A percentile compares a stretch with the other conserved stretches of the same genome.
These are phyloP conservation scores for Peromyscus nudipes DNA, from an alignment of 2,797 vertebrate genomes.

Conservation along the genomic window DNA sequence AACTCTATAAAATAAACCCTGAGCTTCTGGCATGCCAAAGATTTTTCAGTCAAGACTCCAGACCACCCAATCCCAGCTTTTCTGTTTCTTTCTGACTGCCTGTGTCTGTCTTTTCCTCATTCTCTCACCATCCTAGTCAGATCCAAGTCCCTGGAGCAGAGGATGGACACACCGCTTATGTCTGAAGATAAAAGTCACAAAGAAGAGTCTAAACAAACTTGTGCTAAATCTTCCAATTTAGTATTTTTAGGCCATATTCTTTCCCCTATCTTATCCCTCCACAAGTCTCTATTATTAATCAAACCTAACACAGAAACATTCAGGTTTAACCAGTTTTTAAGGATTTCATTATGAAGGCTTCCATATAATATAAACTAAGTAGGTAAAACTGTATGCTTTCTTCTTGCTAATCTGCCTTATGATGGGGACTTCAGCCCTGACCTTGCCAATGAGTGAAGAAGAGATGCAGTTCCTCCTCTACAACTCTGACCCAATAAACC, in stretches of 20 bases:
- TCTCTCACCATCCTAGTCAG: background rate
- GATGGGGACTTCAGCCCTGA: background rate
- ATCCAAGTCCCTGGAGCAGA: background rate
- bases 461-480: background rate
- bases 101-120: background rate
- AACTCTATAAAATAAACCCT: background rate
- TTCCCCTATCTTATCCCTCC: background rate
- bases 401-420: background rate
- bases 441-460: background rate
- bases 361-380: background rate
- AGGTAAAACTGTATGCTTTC: background rate
- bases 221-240: background rate
- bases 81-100: background rate
- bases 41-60: background rate
- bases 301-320: background rate
- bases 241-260: background rate
- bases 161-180: background rate
- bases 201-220: background rate
- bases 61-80: background rate
- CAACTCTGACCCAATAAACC: conserved; percentile 7
- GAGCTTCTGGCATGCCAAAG: background rate
- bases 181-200: conserved; percentile 14
- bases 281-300: background rate
- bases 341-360: background rate
- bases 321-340: background rate